Conservation (phyloP, 2,113 vertebrate genomes). For the Oncorhynchus mykiss region DNA sequence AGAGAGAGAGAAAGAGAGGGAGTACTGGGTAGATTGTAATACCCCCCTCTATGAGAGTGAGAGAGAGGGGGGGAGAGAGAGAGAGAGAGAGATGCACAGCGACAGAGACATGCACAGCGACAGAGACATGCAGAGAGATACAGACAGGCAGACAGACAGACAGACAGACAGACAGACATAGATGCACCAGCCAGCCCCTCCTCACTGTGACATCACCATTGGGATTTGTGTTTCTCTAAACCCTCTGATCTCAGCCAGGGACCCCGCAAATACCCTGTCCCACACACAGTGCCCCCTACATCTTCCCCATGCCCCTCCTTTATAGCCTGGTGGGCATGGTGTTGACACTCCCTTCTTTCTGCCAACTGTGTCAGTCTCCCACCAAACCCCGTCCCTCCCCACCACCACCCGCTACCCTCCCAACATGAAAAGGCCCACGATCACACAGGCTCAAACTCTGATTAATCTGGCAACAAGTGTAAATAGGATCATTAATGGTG, state of each 20-base stretch:
- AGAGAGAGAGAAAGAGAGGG: no score
- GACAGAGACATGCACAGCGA: no score
- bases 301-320: constrained; percentile 12
- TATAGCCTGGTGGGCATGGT: no score
- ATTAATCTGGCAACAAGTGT: constrained; percentile 73
- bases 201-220: background rate
- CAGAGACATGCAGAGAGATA: no score
- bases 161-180: background rate
- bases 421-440: constrained; percentile 62
- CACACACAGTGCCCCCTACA: constrained; percentile 30
- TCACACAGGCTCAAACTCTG: constrained; percentile 70
- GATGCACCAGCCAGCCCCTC: background rate
- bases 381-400: background rate
- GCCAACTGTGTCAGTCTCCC: constrained; percentile 33
- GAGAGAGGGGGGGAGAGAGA: background rate
- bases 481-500: constrained; percentile 74
- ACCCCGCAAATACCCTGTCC: background rate
- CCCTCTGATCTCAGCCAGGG: constrained; percentile 48
- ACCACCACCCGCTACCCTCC: constrained; percentile 37
- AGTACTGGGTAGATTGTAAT: no score
- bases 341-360: constrained; percentile 49
- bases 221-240: constrained; percentile 17
- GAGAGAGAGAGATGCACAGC: no score
- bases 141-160: background rate
- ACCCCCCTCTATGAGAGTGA: no score